Evolutionary conservation across 2,113 vertebrate species (phyloP).

Genomic region (Anthoscopus minutus): DNA sequence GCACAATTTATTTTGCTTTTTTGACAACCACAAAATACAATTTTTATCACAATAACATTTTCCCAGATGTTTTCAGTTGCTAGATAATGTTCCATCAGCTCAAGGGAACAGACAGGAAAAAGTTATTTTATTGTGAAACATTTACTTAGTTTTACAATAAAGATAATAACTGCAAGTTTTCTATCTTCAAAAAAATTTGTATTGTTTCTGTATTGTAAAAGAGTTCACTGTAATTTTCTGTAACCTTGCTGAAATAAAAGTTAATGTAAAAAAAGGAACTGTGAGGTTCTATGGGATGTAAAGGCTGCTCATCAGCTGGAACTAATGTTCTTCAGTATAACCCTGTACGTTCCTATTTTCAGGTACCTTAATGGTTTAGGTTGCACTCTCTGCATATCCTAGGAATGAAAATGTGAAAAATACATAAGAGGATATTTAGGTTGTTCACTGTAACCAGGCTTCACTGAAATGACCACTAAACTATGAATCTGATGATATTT

Average conservation of each 20-base stretch:
- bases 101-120: background rate
- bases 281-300: background rate
- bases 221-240: background rate
- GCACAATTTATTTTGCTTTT: background rate
- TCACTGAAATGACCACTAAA: background rate
- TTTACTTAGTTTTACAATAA: background rate
- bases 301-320: background rate
- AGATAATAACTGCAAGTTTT: background rate
- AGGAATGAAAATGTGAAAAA: background rate
- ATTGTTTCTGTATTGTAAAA: background rate
- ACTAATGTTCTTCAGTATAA: background rate
- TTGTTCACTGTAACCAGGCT: background rate
- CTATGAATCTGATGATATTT: background rate
- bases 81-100: background rate
- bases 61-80: background rate
- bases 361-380: background rate
- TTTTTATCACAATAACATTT: background rate
- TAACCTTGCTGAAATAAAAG: background rate
- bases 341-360: background rate
- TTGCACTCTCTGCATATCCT: background rate
- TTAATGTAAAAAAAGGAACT: background rate
- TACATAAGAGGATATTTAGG: background rate
- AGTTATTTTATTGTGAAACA: background rate
- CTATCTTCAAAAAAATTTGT: background rate
- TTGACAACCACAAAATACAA: rapidly evolving